These are phyloP conservation scores for Notarius lentiginosus DNA, from an alignment of 2,113 vertebrate genomes.

Conservation along the genomic window DNA sequence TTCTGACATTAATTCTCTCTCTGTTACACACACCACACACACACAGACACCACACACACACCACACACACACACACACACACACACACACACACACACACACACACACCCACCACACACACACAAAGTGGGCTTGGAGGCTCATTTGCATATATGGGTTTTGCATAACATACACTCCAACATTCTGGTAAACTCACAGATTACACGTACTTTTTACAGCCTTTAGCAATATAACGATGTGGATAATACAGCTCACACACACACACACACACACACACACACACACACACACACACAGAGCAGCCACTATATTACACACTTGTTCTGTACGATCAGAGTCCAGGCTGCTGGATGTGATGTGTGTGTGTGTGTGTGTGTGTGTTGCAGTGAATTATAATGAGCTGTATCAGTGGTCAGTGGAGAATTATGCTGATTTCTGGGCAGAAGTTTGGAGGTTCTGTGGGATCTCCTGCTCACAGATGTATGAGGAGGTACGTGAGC, in stretches of 20 bases:
- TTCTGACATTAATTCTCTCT: too few species aligned
- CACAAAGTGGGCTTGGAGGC: too few species aligned
- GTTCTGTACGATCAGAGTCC: not conserved
- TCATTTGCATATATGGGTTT: too few species aligned
- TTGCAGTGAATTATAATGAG: slow-evolving; percentile 82
- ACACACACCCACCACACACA: slow-evolving; percentile 16
- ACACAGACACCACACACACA: not conserved
- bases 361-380: slow-evolving; percentile 15
- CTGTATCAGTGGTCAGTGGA: slow-evolving; percentile 93
- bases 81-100: not conserved
- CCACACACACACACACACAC: slow-evolving; percentile 12
- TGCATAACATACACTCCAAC: too few species aligned
- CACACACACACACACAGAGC: slow-evolving; percentile 8
- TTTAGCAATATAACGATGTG: too few species aligned
- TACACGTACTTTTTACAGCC: too few species aligned
- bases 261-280: slow-evolving; percentile 7
- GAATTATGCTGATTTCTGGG: slow-evolving; percentile 89
- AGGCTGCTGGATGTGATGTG: not conserved
- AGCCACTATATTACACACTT: not conserved
- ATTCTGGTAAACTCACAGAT: too few species aligned
- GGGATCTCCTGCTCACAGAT: slow-evolving; percentile 79
- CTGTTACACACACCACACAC: too few species aligned
- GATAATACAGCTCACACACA: too few species aligned
- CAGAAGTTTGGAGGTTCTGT: slow-evolving; percentile 88
- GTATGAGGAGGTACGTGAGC: slow-evolving; percentile 83